phyloP scores from a whole-genome alignment of 2,888 invertebrate genomes.

The Fragum sueziense region DNA sequence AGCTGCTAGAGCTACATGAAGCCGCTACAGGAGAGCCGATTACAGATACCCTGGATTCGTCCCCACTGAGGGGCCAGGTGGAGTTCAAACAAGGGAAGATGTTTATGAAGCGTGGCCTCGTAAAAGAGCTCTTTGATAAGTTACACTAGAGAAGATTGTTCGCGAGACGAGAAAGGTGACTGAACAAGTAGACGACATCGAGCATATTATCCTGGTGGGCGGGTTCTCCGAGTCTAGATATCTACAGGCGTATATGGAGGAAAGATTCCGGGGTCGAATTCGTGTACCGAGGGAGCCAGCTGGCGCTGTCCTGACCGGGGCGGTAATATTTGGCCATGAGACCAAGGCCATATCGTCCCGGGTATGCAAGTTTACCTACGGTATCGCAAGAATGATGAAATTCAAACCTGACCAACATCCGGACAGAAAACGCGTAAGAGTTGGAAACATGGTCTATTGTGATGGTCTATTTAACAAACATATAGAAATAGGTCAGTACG shows the following conservation, averaged over 20 bases:
- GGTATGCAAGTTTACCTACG: slow-evolving; percentile 54
- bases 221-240: slow-evolving; percentile 41
- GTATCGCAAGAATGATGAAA: slow-evolving; percentile 46
- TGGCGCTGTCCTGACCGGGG: slow-evolving; percentile 51
- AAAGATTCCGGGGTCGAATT: slow-evolving; percentile 17
- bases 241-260: slow-evolving; percentile 20
- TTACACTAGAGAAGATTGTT: slow-evolving; percentile 19
- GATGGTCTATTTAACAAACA: slow-evolving; percentile 54
- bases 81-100: slow-evolving; percentile 44
- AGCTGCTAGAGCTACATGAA: slow-evolving; percentile 25
- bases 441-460: slow-evolving; percentile 21
- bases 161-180: not conserved
- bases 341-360: slow-evolving; percentile 43
- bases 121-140: slow-evolving; percentile 34
- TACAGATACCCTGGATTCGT: slow-evolving; percentile 14
- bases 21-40: not conserved
- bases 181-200: not conserved
- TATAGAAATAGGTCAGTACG: slow-evolving; percentile 40
- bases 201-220: slow-evolving; percentile 38
- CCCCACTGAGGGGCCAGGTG: slow-evolving; percentile 11
- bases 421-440: slow-evolving; percentile 13
- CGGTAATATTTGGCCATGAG: slow-evolving; percentile 50
- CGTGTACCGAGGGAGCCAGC: slow-evolving; percentile 45
- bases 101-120: slow-evolving; percentile 4
- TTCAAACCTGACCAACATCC: slow-evolving; percentile 38